These are phyloP conservation scores for Marasmarcha lunaedactyla DNA, from an alignment of 2,888 invertebrate species.

Conservation along the genomic window DNA sequence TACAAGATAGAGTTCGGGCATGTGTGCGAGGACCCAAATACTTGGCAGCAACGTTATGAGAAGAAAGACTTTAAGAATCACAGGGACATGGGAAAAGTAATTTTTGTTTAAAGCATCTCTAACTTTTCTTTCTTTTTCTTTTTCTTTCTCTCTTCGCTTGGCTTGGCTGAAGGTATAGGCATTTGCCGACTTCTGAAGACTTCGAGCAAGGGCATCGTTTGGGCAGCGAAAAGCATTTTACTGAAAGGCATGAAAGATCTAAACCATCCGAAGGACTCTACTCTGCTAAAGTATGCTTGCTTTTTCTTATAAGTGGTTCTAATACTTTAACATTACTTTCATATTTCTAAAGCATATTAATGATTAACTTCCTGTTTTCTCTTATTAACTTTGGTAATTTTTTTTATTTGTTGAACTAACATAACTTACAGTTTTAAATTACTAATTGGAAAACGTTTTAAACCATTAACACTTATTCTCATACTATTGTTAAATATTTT, in stretches of 20 bases:
- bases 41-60: conserved; percentile 88
- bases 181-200: conserved; percentile 75
- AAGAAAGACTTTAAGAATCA: conserved; percentile 79
- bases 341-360: too few species aligned
- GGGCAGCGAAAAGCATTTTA: conserved; percentile 79
- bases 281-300: conserved; percentile 78
- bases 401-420: too few species aligned
- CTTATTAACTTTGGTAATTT: too few species aligned
- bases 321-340: too few species aligned
- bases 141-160: conserved; percentile 37
- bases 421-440: too few species aligned
- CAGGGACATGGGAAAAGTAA: conserved; percentile 86
- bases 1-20: conserved; percentile 85
- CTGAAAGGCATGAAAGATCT: conserved; percentile 77
- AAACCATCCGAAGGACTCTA: conserved; percentile 76
- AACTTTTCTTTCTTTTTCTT: conserved; percentile 12
- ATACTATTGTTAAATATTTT: too few species aligned
- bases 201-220: conserved; percentile 78
- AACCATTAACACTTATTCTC: too few species aligned
- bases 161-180: conserved; percentile 75
- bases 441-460: too few species aligned
- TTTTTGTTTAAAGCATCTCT: conserved; percentile 7
- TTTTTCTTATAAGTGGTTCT: conserved; percentile 14
- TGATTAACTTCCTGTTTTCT: too few species aligned
- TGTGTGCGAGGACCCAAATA: conserved; percentile 81